Conservation (phyloP, 2,797 vertebrate species). For the Phyllotis vaccarum region DNA sequence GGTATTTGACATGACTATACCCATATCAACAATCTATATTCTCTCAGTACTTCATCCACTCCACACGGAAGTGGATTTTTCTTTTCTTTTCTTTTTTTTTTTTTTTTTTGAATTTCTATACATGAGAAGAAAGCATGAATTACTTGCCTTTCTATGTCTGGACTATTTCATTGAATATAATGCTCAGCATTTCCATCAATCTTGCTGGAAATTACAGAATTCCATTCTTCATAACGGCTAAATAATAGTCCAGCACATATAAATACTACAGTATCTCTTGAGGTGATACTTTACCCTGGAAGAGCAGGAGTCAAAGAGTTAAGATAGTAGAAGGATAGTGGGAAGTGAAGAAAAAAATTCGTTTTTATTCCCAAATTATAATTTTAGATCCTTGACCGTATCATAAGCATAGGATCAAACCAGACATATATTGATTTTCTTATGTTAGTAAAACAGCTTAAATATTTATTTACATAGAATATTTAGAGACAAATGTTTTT, state of each 20-base stretch:
- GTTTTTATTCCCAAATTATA: not conserved
- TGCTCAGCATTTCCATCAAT: not conserved
- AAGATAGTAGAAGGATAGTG: not conserved
- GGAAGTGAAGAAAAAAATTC: not conserved
- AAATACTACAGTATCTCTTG: not conserved
- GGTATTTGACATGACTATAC: not conserved
- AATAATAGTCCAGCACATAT: not conserved
- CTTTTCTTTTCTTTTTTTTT: not conserved
- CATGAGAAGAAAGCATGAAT: not conserved
- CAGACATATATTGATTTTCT: not conserved
- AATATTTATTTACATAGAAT: slow-evolving; percentile 15
- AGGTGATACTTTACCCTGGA: not conserved
- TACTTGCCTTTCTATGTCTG: not conserved
- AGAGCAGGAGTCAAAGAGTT: not conserved
- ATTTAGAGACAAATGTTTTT: not conserved
- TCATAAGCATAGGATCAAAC: not conserved
- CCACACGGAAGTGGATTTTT: not conserved
- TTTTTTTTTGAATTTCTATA: not conserved
- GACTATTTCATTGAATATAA: not conserved
- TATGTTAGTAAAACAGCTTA: not conserved
- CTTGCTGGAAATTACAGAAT: not conserved
- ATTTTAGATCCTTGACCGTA: not conserved
- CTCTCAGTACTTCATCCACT: not conserved
- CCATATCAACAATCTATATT: not conserved
- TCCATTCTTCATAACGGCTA: not conserved